A percentile compares a stretch with the other conserved stretches of the same genome.
Conservation (phyloP, 2,888 invertebrate species). For the Parnassius apollo region DNA sequence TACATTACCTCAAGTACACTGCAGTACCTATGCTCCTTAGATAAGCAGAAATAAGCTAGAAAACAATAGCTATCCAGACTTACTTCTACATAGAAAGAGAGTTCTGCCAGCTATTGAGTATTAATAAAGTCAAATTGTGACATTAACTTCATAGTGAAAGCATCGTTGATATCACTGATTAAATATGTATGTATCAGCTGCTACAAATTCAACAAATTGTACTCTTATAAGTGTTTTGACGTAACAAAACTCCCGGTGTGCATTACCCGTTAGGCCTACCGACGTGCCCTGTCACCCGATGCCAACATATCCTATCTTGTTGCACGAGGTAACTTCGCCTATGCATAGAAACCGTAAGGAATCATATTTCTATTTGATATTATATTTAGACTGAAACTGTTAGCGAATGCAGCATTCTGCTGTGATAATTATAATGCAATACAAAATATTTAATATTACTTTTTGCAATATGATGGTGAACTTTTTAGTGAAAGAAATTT, state of each 20-base stretch:
- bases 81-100: too few species aligned
- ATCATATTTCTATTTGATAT: constrained; percentile 37
- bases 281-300: constrained; percentile 57
- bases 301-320: constrained; percentile 47
- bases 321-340: constrained; percentile 44
- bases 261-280: constrained; percentile 36
- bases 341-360: constrained; percentile 46
- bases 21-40: too few species aligned
- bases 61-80: too few species aligned
- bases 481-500: too few species aligned
- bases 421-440: not conserved
- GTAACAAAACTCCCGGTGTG: constrained; percentile 36
- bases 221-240: not conserved
- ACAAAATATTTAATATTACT: too few species aligned
- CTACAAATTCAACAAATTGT: constrained; percentile 15
- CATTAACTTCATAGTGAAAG: too few species aligned
- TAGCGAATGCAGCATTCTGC: constrained; percentile 26
- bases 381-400: constrained; percentile 1
- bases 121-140: too few species aligned
- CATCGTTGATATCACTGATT: not conserved
- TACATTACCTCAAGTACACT: too few species aligned
- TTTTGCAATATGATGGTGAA: too few species aligned
- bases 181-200: not conserved
- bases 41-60: too few species aligned
- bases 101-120: too few species aligned